Evolutionary conservation across 2,888 invertebrate species (phyloP).

Genomic region (Theodoxus fluviatilis): DNA sequence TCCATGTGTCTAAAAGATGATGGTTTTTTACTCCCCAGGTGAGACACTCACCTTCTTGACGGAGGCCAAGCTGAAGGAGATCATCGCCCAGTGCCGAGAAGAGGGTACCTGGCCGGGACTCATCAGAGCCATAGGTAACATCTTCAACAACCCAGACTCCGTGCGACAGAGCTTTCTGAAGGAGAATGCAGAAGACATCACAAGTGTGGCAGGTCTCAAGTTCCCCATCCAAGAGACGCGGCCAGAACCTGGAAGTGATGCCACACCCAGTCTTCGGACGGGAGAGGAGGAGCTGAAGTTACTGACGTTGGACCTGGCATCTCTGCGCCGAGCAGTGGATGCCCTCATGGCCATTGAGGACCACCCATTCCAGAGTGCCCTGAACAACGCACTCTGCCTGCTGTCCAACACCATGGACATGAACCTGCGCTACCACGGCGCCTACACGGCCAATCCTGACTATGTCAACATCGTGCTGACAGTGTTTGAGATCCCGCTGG

Average conservation of each 20-base stretch:
- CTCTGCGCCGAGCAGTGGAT: constrained; percentile 76
- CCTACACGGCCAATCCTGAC: constrained; percentile 65
- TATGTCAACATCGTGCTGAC: constrained; percentile 74
- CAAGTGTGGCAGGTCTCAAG: neutral
- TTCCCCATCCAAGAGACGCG: neutral
- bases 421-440: constrained; percentile 72
- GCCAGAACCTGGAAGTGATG: too few relatives aligned
- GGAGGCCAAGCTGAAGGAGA: constrained; percentile 77
- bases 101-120: constrained; percentile 76
- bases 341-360: constrained; percentile 67
- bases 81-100: constrained; percentile 79
- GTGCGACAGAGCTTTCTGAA: constrained; percentile 78
- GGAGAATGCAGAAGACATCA: constrained; percentile 3
- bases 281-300: too few relatives aligned
- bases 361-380: constrained; percentile 71
- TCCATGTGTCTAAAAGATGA: neutral
- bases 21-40: too few relatives aligned
- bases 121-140: constrained; percentile 79
- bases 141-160: constrained; percentile 76
- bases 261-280: constrained; percentile 10
- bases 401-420: constrained; percentile 78
- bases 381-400: constrained; percentile 79
- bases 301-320: constrained; percentile 62
- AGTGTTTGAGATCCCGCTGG: constrained; percentile 79
- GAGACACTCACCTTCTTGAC: constrained; percentile 70